Conservation (phyloP, 35 echinoderm and acorn worm genomes). For the Hemicentrotus pulcherrimus region DNA sequence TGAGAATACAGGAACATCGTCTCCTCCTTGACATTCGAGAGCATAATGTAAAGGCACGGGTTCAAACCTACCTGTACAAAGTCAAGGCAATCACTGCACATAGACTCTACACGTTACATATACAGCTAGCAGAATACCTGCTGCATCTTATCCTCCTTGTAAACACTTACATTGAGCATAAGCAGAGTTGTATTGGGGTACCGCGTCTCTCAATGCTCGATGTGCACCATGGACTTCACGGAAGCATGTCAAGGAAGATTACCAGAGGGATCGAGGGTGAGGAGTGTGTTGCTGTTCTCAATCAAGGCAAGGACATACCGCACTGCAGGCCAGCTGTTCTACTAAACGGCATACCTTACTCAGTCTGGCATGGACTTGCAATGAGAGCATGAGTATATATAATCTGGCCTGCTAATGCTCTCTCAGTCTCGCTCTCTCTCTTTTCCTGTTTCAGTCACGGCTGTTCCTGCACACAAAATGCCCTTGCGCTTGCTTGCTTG, state of each 20-base stretch:
- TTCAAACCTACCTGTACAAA: too few species aligned
- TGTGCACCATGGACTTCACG: not conserved
- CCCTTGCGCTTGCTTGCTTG: not conserved
- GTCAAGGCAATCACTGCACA: too few species aligned
- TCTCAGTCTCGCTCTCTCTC: not conserved
- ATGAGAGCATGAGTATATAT: not conserved
- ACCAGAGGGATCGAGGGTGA: not conserved
- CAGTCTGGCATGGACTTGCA: not conserved
- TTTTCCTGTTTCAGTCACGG: not conserved
- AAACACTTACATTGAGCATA: constrained; percentile 5
- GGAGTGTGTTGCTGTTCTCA: not conserved
- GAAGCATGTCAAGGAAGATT: not conserved
- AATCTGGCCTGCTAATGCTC: not conserved
- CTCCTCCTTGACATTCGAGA: not conserved
- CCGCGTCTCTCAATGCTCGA: not conserved
- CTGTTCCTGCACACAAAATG: not conserved
- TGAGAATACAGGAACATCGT: not conserved
- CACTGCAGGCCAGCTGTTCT: not conserved
- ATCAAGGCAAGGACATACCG: not conserved
- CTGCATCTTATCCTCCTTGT: not conserved
- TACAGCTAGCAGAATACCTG: too few species aligned
- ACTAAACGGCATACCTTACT: not conserved
- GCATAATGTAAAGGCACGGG: not conserved
- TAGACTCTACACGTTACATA: too few species aligned
- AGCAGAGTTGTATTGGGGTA: not conserved